Evolutionary conservation across 1,140 invertebrate genomes (phyloP).

Genomic region (Campoletis sonorensis): DNA sequence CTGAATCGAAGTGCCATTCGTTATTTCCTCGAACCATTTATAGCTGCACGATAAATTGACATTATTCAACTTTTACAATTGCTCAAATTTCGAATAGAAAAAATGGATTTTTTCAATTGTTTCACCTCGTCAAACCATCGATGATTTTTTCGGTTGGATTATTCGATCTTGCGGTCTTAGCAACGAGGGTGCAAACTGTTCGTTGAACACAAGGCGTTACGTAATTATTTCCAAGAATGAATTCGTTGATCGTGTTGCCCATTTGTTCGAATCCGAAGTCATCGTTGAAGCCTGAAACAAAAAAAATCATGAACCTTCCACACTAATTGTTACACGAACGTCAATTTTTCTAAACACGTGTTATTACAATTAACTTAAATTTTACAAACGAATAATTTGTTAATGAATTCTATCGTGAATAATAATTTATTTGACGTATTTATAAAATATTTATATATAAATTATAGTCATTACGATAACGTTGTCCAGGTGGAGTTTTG

Average conservation of each 20-base stretch:
- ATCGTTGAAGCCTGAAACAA: constrained; percentile 51
- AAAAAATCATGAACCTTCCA: too few relatives aligned
- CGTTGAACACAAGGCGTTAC: constrained; percentile 68
- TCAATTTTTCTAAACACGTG: not conserved
- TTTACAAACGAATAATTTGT: too few relatives aligned
- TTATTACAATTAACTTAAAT: too few relatives aligned
- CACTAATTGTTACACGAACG: too few relatives aligned
- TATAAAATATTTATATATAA: constrained; percentile 13
- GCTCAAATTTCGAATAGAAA: too few relatives aligned
- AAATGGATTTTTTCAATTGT: too few relatives aligned
- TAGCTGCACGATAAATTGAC: constrained; percentile 57
- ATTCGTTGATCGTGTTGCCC: constrained; percentile 61
- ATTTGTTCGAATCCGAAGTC: constrained; percentile 52
- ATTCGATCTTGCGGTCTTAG: constrained; percentile 55
- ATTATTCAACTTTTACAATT: too few relatives aligned
- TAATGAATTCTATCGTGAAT: too few relatives aligned
- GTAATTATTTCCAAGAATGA: constrained; percentile 65
- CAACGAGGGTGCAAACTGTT: constrained; percentile 66
- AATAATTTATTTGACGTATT: too few relatives aligned
- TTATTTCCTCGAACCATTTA: constrained; percentile 62
- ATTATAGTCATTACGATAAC: constrained; percentile 55
- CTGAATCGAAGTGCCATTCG: constrained; percentile 67
- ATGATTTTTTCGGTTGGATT: constrained; percentile 71
- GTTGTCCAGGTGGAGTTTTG: constrained; percentile 52
- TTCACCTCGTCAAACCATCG: constrained; percentile 72